Base-by-base conservation (phyloP, 2,113 vertebrate genomes). In the Ceyx cyanopectus region DNA sequence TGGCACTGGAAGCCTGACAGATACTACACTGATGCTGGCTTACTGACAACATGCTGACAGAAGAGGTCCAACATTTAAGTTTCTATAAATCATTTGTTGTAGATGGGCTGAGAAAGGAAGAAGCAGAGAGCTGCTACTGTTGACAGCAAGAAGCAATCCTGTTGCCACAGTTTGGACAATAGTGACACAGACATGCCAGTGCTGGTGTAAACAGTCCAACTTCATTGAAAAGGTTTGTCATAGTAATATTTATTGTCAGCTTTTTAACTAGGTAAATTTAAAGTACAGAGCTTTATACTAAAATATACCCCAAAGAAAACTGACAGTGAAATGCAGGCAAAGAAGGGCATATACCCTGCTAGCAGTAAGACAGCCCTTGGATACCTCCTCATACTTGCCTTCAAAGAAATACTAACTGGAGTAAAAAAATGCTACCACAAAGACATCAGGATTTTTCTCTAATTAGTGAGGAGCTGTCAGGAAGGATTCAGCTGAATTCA, bases 81-180 rank as follows among this genome's bases (percentile, higher is more conserved):
- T 85, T n/a, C 40, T 48, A 27, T 10, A 89, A 63, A 75, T 54
- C 46, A 57, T 6, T 10, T 41, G 20, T 14, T 57, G 26, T 14
- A 18, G 15, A 32, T 12, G n/a, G 53, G 27, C 23, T 67, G 66
- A 30, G 76, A 37, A 63, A 82, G 10, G 8, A 40, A 56, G 40
- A 76, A 75, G 7, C 1, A 1, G 20, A 19, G 14, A 88, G 61
- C 17, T 67, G n/a, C 32, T 61, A 30, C 32, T 12, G 32, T 5
- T 68, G 69, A 37, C 34, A 89, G 70, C 27, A 65, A 54, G 4
- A 15, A 34, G 29, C 14, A 72, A 24, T 41, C 19, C 58, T 43
- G 30, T 26, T 68, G 30, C 32, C 56, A 29, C 0, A 0, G 32
- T 4, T 12, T 1, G 69, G 54, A 65, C 32, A 46, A 43, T 3